Conservation (phyloP, 2,797 vertebrate species). For the Pseudomugil tenellus region DNA sequence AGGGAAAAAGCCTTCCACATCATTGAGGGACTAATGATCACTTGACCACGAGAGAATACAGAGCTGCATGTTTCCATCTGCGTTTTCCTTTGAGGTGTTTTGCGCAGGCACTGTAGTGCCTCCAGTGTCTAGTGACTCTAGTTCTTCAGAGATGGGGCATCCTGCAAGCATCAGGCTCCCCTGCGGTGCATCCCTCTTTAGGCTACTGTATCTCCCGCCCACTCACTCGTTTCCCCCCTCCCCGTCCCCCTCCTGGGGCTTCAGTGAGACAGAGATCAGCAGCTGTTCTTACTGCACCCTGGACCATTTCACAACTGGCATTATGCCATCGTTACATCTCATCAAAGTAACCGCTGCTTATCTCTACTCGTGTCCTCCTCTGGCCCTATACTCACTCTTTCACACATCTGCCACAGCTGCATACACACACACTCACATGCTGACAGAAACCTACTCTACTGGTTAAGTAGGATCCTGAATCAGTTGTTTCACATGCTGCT, state of each 20-base stretch:
- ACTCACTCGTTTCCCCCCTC: slow-evolving; percentile 45
- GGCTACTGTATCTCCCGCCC: slow-evolving; percentile 68
- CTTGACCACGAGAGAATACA: slow-evolving; percentile 43
- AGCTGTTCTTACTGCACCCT: slow-evolving; percentile 71
- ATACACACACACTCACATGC: slow-evolving; percentile 3
- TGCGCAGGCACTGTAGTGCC: slow-evolving; percentile 35
- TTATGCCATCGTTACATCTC: slow-evolving; percentile 64
- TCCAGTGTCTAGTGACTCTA: too few relatives aligned
- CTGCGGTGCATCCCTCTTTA: slow-evolving; percentile 63
- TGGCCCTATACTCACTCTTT: slow-evolving; percentile 46
- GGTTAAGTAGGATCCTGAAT: slow-evolving; percentile 45
- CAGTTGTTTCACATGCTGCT: slow-evolving; percentile 57
- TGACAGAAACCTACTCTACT: slow-evolving; percentile 19
- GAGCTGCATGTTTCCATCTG: slow-evolving; percentile 65
- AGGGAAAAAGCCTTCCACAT: slow-evolving; percentile 33
- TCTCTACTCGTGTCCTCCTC: slow-evolving; percentile 51
- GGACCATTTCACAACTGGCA: slow-evolving; percentile 71
- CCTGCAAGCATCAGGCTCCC: slow-evolving; percentile 68
- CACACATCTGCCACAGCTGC: slow-evolving; percentile 59
- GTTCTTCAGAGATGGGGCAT: slow-evolving; percentile 60
- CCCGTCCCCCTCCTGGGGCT: slow-evolving; percentile 49
- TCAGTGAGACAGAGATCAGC: slow-evolving; percentile 66
- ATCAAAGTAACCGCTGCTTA: slow-evolving; percentile 64
- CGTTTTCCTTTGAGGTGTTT: slow-evolving; percentile 64
- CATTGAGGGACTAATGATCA: slow-evolving; percentile 66